Percentiles rank a stretch among this genome's conserved stretches.
These are phyloP conservation scores for Norana najaformis DNA, from an alignment of 2,888 invertebrate species.

Conservation along the genomic window DNA sequence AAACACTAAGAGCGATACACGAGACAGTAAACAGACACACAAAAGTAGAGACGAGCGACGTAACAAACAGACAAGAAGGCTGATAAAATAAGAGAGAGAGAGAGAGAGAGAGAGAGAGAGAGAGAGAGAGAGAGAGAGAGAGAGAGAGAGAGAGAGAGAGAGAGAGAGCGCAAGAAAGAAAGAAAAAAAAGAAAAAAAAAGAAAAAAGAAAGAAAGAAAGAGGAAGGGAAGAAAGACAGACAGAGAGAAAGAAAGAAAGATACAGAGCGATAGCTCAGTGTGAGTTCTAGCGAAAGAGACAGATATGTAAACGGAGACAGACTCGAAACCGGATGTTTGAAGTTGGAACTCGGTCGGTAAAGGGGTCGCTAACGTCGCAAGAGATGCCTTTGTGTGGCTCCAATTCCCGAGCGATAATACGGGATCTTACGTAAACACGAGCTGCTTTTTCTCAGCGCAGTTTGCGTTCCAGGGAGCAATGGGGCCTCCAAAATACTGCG, in stretches of 20 bases:
- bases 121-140: background rate
- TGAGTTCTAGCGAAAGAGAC: no score
- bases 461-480: background rate
- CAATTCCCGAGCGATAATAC: background rate
- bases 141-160: background rate
- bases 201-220: no score
- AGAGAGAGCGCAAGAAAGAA: background rate
- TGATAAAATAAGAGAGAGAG: background rate
- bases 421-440: background rate
- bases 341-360: no score
- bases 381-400: background rate
- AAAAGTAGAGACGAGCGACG: no score
- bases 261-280: no score
- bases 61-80: no score
- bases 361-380: background rate
- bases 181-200: background rate
- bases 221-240: no score
- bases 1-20: no score
- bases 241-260: background rate
- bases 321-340: no score
- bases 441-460: background rate
- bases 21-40: no score
- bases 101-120: background rate
- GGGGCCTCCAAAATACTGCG: background rate
- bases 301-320: no score